Evolutionary conservation across 2,113 vertebrate species (phyloP).

Genomic region (Coptodon bakossiorum): DNA sequence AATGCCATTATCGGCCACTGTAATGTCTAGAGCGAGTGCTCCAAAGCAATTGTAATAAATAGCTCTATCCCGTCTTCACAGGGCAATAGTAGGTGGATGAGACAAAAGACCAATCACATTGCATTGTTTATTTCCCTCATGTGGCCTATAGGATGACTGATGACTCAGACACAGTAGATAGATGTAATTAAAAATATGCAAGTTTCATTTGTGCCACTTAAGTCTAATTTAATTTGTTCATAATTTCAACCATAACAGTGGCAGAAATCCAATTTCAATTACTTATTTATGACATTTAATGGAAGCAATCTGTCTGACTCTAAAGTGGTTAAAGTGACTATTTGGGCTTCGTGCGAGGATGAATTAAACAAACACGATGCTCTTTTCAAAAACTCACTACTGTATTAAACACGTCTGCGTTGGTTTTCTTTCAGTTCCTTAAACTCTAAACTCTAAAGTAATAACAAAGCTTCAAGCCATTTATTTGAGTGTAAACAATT

Average conservation of each 20-base stretch:
- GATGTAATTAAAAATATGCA: not conserved
- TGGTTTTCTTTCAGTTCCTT: not conserved
- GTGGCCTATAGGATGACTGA: not conserved
- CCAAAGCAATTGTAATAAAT: not conserved
- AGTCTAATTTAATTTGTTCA: not conserved
- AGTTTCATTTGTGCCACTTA: not conserved
- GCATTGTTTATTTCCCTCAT: not conserved
- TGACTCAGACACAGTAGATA: not conserved
- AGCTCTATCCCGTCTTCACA: not conserved
- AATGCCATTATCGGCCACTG: not conserved
- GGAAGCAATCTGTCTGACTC: not conserved
- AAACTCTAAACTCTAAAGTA: not conserved
- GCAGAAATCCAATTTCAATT: not conserved
- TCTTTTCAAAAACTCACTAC: not conserved
- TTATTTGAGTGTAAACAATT: not conserved
- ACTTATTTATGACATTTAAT: slow-evolving; percentile 23
- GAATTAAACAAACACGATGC: not conserved
- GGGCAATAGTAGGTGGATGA: not conserved
- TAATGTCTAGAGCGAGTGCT: not conserved
- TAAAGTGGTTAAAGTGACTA: not conserved
- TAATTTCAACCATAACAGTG: not conserved
- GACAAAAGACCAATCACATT: not conserved
- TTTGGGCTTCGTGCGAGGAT: not conserved
- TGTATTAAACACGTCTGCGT: not conserved
- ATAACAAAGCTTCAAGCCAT: not conserved